Conservation (phyloP, 2,113 vertebrate species). For the Dasyornis broadbenti region DNA sequence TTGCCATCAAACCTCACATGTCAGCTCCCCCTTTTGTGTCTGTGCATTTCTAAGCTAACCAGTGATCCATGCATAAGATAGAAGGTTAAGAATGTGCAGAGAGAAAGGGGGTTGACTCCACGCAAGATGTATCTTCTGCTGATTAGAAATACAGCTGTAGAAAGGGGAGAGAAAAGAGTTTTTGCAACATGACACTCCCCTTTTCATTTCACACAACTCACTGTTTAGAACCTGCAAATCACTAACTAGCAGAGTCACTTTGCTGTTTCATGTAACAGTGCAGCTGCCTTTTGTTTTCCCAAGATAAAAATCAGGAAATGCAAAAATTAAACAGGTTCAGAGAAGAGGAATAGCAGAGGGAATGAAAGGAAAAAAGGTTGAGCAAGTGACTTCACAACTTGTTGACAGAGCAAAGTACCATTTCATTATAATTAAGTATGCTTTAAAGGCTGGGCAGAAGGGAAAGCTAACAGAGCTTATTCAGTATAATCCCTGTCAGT, state of each 20-base stretch:
- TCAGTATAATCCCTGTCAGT: not conserved
- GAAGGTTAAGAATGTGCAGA: constrained; percentile 91
- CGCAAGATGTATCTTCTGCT: constrained; percentile 92
- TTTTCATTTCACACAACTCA: constrained; percentile 50
- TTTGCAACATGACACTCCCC: constrained; percentile 39
- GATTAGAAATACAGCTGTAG: constrained; percentile 94
- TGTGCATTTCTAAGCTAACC: constrained; percentile 98
- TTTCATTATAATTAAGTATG: constrained; percentile 18
- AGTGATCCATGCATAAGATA: constrained; percentile 97
- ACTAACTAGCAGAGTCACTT: constrained; percentile 56
- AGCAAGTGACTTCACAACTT: constrained; percentile 55
- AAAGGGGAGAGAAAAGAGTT: constrained; percentile 61
- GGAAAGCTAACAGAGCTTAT: not conserved
- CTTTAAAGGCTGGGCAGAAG: not conserved
- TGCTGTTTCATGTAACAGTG: constrained; percentile 56
- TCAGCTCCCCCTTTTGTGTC: constrained; percentile 94
- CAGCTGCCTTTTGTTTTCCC: constrained; percentile 76
- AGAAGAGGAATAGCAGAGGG: constrained; percentile 45
- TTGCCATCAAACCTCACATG: constrained; percentile 94
- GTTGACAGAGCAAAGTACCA: constrained; percentile 50
- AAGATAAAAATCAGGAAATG: constrained; percentile 77
- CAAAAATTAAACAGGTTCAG: constrained; percentile 65
- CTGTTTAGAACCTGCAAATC: constrained; percentile 53
- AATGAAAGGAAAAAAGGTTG: constrained; percentile 35
- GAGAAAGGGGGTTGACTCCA: constrained; percentile 86